A percentile compares a stretch with the other conserved stretches of the same genome.
Conservation (phyloP, 2,797 vertebrate genomes). For the Jordanella pulchra region DNA sequence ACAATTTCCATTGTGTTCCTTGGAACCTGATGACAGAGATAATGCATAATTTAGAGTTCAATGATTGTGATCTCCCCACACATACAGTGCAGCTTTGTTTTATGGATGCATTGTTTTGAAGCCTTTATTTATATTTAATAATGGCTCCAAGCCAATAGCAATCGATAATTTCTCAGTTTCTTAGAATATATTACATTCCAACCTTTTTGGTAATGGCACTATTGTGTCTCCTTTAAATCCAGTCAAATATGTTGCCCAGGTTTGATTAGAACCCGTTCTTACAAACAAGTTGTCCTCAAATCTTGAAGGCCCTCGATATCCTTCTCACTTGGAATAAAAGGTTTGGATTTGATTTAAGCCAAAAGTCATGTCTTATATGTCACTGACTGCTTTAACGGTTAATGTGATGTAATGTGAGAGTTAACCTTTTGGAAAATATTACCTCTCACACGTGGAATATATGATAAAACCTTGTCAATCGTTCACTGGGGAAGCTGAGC, state of each 20-base stretch:
- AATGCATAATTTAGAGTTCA: background rate
- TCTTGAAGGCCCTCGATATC: too few species aligned
- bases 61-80: background rate
- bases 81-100: background rate
- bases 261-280: too few species aligned
- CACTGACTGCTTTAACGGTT: background rate
- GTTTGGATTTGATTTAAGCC: background rate
- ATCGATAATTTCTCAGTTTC: too few species aligned
- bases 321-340: background rate
- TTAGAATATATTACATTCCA: too few species aligned
- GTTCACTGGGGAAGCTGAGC: background rate
- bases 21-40: background rate
- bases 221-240: too few species aligned
- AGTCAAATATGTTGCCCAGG: too few species aligned
- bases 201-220: too few species aligned
- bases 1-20: background rate
- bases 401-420: background rate
- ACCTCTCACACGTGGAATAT: background rate
- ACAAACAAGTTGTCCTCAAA: too few species aligned
- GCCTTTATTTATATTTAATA: too few species aligned
- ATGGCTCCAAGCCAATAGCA: too few species aligned
- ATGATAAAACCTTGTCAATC: background rate
- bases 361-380: background rate
- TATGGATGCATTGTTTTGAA: too few species aligned
- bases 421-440: background rate